Base-by-base conservation (phyloP, 2,113 vertebrate genomes). In the Neoarius graeffei region DNA sequence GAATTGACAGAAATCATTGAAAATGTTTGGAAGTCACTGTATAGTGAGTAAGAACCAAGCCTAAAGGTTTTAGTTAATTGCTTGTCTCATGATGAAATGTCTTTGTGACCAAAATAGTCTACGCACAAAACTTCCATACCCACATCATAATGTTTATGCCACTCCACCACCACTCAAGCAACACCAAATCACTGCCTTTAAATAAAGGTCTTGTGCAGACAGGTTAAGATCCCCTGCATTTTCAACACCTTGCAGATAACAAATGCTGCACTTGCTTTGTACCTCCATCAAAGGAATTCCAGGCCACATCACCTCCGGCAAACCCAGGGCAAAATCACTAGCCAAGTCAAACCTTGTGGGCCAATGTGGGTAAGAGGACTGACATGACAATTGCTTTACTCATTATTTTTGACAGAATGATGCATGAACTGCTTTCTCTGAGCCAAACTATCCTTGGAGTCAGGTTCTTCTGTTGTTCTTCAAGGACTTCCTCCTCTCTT, bases 241-340 rank as follows among this genome's bases (percentile, higher is more conserved):
- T 88, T 87, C 71, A 87, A 85, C 82, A 83, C 85, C 66, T 82
- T 66, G 10, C n/a, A 85, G 85, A 88, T 59, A 77, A 82, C 50
- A 42, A 74, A 80, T 81, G 62, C 80, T 85, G 90, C 81, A 50
- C 52, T 81, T 30, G 25, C 57, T 86, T 66, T 81, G 6, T 23
- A 50, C 13, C 84, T 83, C 50, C 85, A 48, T 91, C 83, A 89
- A 92, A 90, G 89, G 86, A 89, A 93, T 93, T 93, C 91, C 88
- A 81, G 25, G 7, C 56, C 27, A 81, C 48, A 89, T 88, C 88
- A 89, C 83, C 90, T 88, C 87, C 89, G 67, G 79, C 83, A 81
- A 89, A 73, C 66, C 60, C 88, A 85, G 82, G 59, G 73, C 90
- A 84, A 88, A 79, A 90, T 60, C 87, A 87, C 84, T 59, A 69